Base-by-base conservation (phyloP, 2,797 vertebrate genomes). In the Peromyscus attwateri region DNA sequence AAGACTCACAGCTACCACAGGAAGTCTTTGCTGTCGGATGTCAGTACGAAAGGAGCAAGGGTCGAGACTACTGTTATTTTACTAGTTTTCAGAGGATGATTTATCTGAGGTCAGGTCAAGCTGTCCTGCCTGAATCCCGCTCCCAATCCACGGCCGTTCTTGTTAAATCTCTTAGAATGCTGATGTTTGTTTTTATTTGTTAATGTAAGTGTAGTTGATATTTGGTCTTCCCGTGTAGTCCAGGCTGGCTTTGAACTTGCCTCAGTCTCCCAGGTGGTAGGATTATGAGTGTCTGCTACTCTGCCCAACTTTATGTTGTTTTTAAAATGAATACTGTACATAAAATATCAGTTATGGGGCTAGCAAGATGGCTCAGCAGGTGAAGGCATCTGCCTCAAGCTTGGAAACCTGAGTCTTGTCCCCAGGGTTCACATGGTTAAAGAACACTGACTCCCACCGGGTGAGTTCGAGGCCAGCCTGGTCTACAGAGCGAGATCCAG, bases 91-190 rank as follows among this genome's bases (percentile, higher is more conserved):
- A 57, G 75, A 76, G 17, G 17, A n/a, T 6, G 10, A 40, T 64
- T 64, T 46, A 87, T 94, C 25, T 68, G 21, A 52, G 6, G 16
- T 60, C 70, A 89, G 68, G 9, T 84, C 80, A 46, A 37, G 5
- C 62, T 34, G 19, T 79, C 62, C 77, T 29, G 27, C 90, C 62
- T 62, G 71, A 91, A 46, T 79, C 62, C 49, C 12, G 2, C 25
- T 25, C 25, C 49, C 49, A 46, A 34, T 90, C 82, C 46, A 17
- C 37, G 16, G 37, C 16, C 40, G 3, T 80, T 87, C 23, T 96
- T 94, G 29, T 82, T 90, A 66, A 79, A 37, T 79, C 81, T 82
- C 7, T 89, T 90, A 57, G 87, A 89, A 80, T 10, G 19, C 76
- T 82, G 43, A 4, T 52, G 11, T 17, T 52, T 40, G 43, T 80